Conservation (phyloP, 2,888 invertebrate genomes). For the Dilophus febrilis region DNA sequence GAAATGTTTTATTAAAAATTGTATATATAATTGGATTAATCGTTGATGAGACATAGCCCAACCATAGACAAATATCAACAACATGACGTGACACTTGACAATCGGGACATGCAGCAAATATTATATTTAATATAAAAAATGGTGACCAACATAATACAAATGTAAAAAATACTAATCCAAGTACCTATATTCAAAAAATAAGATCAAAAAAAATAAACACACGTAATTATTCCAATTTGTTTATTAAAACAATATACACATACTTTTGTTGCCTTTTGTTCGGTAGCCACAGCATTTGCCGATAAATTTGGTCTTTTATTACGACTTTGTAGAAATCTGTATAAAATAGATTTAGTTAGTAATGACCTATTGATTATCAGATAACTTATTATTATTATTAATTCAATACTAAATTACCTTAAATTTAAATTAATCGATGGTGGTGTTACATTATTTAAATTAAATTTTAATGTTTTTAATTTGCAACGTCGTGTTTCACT, state of each 20-base stretch:
- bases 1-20: constrained; percentile 77
- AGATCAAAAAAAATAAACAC: neutral
- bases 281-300: constrained; percentile 70
- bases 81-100: constrained; percentile 52
- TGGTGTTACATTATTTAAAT: constrained; percentile 42
- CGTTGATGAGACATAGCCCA: constrained; percentile 82
- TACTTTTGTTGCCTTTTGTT: constrained; percentile 84
- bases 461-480: constrained; percentile 40
- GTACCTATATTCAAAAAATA: constrained; percentile 33
- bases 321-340: constrained; percentile 53
- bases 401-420: constrained; percentile 27
- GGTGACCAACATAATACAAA: constrained; percentile 90
- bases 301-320: constrained; percentile 53
- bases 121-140: constrained; percentile 75
- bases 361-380: constrained; percentile 14
- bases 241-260: too few species aligned
- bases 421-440: constrained; percentile 42
- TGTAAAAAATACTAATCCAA: constrained; percentile 81
- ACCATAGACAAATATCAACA: constrained; percentile 72
- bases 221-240: neutral
- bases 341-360: constrained; percentile 10
- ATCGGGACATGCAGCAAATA: constrained; percentile 67
- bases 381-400: neutral
- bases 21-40: constrained; percentile 92
- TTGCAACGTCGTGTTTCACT: constrained; percentile 46